Conservation (phyloP, 92 coral and sea anemone genomes). For the Parazoanthus atlanticus region DNA sequence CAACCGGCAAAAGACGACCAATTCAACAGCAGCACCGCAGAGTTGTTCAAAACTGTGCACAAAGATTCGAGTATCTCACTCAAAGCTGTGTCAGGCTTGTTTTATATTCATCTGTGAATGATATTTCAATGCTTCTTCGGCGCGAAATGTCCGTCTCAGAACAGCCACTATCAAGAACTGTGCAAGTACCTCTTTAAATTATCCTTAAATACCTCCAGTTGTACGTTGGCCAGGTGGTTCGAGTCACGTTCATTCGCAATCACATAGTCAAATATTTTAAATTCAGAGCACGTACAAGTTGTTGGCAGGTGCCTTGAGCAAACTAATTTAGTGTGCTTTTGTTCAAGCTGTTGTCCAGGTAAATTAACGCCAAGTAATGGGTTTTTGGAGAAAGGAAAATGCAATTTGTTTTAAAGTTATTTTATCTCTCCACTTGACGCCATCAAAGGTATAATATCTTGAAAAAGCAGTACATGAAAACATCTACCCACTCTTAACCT, state of each 20-base stretch:
- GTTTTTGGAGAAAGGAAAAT: background rate
- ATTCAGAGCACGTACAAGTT: slow-evolving; percentile 18
- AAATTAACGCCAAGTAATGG: background rate
- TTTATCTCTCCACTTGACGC: background rate
- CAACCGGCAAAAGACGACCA: background rate
- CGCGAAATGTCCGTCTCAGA: background rate
- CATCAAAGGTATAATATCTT: background rate
- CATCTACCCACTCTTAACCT: background rate
- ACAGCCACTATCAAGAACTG: background rate
- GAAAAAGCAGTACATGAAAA: background rate
- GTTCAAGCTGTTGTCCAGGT: background rate
- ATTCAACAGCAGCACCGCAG: background rate
- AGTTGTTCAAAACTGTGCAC: background rate
- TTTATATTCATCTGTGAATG: background rate
- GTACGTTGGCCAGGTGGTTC: background rate
- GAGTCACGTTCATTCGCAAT: background rate
- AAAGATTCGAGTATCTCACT: too few relatives aligned
- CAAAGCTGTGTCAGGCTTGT: too few relatives aligned
- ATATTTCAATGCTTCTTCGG: background rate
- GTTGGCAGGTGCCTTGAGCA: background rate
- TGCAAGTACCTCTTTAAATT: background rate
- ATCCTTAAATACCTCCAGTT: background rate
- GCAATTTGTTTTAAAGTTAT: background rate
- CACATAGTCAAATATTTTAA: background rate
- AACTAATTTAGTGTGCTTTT: slow-evolving; percentile 5